Conservation (phyloP, 1,140 invertebrate genomes). For the Danaus plexippus region DNA sequence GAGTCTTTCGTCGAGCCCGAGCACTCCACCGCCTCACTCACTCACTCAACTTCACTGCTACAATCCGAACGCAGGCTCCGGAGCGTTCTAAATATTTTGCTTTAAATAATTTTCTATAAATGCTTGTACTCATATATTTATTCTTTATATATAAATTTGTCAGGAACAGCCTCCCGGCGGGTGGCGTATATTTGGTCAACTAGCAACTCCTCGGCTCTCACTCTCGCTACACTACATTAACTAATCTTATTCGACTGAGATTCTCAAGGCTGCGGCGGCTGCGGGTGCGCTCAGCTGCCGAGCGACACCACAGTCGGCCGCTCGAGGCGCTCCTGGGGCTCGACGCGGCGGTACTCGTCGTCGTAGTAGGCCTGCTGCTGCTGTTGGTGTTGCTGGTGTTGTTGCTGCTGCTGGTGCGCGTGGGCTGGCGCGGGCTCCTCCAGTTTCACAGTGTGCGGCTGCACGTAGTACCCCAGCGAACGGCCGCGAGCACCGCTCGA, state of each 20-base stretch:
- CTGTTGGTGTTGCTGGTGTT: slow-evolving; percentile 16
- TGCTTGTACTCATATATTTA: slow-evolving; percentile 18
- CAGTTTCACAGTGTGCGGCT: slow-evolving; percentile 34
- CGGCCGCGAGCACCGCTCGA: slow-evolving; percentile 22
- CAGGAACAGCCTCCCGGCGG: slow-evolving; percentile 1
- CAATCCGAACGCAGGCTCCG: neutral
- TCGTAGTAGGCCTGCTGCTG: slow-evolving; percentile 32
- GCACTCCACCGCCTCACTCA: neutral
- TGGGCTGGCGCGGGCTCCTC: slow-evolving; percentile 51
- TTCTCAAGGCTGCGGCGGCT: slow-evolving; percentile 30
- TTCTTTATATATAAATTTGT: slow-evolving; percentile 4
- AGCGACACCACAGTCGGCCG: slow-evolving; percentile 56
- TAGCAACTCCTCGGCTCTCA: slow-evolving; percentile 26
- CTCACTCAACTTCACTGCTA: neutral
- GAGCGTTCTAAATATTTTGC: slow-evolving; percentile 3
- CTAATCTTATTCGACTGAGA: slow-evolving; percentile 48
- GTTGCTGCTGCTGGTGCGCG: slow-evolving; percentile 23
- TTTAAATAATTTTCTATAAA: slow-evolving; percentile 16
- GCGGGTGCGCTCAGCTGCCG: slow-evolving; percentile 47
- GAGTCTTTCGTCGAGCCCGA: too few relatives aligned
- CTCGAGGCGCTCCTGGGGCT: slow-evolving; percentile 37
- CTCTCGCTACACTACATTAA: slow-evolving; percentile 24
- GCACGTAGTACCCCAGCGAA: slow-evolving; percentile 38
- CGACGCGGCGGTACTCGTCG: slow-evolving; percentile 35
- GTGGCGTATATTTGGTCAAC: slow-evolving; percentile 39